Conservation (phyloP, 92 coral and sea anemone genomes). For the Nematostella vectensis region DNA sequence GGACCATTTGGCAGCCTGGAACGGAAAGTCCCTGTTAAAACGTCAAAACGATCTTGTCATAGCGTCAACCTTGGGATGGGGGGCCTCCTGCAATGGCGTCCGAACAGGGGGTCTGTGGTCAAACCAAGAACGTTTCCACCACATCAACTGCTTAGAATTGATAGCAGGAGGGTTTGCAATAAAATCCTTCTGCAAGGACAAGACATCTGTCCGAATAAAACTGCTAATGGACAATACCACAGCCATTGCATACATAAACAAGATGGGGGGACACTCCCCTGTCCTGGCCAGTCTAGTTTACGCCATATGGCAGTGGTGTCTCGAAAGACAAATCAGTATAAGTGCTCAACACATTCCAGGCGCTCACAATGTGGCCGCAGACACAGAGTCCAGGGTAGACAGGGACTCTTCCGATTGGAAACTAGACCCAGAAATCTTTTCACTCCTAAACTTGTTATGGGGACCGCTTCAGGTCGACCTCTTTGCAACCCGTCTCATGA, state of each 20-base stretch:
- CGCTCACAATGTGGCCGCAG: slow-evolving; percentile 2
- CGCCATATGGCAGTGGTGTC: slow-evolving; percentile 35
- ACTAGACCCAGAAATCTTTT: slow-evolving; percentile 10
- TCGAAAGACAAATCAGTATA: slow-evolving; percentile 4
- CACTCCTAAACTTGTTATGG: neutral
- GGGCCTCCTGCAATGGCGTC: no score
- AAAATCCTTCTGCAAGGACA: no score
- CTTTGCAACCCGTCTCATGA: no score
- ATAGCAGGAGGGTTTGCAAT: no score
- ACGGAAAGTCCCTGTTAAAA: no score
- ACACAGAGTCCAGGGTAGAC: slow-evolving; percentile 1
- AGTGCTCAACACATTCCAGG: slow-evolving; percentile 12
- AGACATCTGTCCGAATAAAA: slow-evolving; percentile 2
- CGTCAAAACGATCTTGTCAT: no score
- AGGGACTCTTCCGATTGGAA: slow-evolving; percentile 28
- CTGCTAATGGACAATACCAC: neutral
- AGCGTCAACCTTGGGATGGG: no score
- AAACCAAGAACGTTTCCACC: no score
- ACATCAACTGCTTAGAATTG: no score
- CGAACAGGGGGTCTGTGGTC: no score
- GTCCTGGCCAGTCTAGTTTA: slow-evolving; percentile 8
- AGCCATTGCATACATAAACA: slow-evolving; percentile 14
- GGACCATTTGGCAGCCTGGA: no score
- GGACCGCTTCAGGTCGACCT: no score
- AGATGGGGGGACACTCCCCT: slow-evolving; percentile 34